These are phyloP conservation scores for Sebastes kiyomatsui DNA, from an alignment of 2,797 vertebrate species.

Conservation along the genomic window DNA sequence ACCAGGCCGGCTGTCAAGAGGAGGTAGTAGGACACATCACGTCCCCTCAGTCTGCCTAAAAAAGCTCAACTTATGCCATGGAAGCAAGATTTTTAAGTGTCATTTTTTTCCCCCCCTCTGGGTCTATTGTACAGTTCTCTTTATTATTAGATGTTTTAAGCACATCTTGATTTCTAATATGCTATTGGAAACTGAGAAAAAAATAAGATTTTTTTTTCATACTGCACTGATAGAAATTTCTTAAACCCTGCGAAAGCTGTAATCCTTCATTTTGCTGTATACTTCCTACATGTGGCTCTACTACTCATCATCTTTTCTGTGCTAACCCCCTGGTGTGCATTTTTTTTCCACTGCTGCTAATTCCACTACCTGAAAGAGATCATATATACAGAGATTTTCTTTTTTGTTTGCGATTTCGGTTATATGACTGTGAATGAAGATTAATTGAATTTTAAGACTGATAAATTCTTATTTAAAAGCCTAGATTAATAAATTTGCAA, in stretches of 20 bases:
- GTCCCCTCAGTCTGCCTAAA: slow-evolving; percentile 13
- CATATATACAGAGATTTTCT: slow-evolving; percentile 74
- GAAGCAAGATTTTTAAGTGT: slow-evolving; percentile 72
- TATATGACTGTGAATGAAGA: slow-evolving; percentile 83
- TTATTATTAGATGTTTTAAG: slow-evolving; percentile 60
- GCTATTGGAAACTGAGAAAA: slow-evolving; percentile 46
- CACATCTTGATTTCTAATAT: slow-evolving; percentile 59
- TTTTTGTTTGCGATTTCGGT: slow-evolving; percentile 59
- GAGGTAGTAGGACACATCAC: slow-evolving; percentile 86
- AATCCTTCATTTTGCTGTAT: slow-evolving; percentile 49
- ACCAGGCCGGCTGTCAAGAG: slow-evolving; percentile 92
- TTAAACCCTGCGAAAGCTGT: slow-evolving; percentile 41
- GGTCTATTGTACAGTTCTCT: slow-evolving; percentile 75
- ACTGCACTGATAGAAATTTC: slow-evolving; percentile 65
- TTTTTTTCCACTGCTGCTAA: slow-evolving; percentile 78
- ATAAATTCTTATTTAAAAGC: slow-evolving; percentile 84
- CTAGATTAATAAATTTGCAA: slow-evolving; percentile 79
- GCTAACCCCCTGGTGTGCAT: slow-evolving; percentile 62
- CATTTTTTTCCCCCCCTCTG: slow-evolving; percentile 21
- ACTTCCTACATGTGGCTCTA: slow-evolving; percentile 31
- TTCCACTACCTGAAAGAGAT: slow-evolving; percentile 79
- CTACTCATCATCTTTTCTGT: slow-evolving; percentile 47
- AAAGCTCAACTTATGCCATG: slow-evolving; percentile 39
- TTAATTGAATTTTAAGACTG: slow-evolving; percentile 79
- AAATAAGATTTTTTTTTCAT: slow-evolving; percentile 20